A percentile compares a stretch with the other conserved stretches of the same genome.
phyloP scores from a whole-genome alignment of 2,888 invertebrate genomes.

The Rhagium mordax region DNA sequence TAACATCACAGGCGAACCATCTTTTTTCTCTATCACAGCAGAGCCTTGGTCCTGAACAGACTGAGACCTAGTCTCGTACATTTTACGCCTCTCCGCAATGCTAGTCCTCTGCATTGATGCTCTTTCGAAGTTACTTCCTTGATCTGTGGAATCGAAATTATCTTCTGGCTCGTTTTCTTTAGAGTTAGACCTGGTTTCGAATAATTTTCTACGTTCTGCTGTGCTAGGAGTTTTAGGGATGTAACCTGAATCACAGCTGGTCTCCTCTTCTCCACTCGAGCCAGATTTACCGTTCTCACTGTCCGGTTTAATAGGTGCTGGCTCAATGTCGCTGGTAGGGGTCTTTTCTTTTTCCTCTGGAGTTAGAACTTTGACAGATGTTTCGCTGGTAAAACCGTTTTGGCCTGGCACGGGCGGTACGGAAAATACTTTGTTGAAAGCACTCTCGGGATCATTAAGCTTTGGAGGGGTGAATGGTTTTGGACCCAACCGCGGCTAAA shows the following conservation, averaged over 20 bases:
- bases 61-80: conserved; percentile 75
- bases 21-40: conserved; percentile 75
- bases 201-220: conserved; percentile 84
- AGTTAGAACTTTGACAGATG: conserved; percentile 22
- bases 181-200: conserved; percentile 72
- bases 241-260: conserved; percentile 78
- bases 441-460: conserved; percentile 79
- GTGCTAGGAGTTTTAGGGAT: conserved; percentile 84
- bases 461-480: conserved; percentile 88
- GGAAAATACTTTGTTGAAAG: conserved; percentile 85
- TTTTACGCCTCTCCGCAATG: conserved; percentile 83
- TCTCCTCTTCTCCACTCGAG: conserved; percentile 76
- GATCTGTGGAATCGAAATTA: conserved; percentile 72
- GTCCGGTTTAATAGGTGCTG: conserved; percentile 46
- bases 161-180: conserved; percentile 67
- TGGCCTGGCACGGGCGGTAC: conserved; percentile 82
- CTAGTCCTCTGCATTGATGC: conserved; percentile 78
- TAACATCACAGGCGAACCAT: conserved; percentile 81
- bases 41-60: conserved; percentile 60
- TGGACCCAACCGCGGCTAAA: conserved; percentile 87
- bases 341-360: conserved; percentile 43
- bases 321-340: conserved; percentile 43
- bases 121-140: conserved; percentile 73
- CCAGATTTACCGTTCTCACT: conserved; percentile 76
- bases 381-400: conserved; percentile 33